Evolutionary conservation across 2,888 invertebrate species (phyloP), one percentile per base, ranked within the genome.

Genomic region (Polylopha cassiicola): DNA sequence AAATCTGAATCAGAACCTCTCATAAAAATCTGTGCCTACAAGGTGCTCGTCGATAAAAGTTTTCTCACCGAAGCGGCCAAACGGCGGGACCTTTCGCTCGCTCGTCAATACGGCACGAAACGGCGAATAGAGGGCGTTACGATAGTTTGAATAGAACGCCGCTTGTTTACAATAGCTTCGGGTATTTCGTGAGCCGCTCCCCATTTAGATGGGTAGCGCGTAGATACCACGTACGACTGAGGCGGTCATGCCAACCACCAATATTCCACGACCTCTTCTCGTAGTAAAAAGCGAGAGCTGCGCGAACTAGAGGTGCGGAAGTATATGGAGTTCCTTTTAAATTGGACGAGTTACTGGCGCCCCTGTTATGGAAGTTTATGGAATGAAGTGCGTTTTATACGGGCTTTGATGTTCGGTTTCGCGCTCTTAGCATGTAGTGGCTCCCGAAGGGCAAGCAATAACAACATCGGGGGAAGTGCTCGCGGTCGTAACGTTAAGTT

Each of bases 101-200:
- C 59, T 62, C 70, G 67, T 72, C 73, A 73, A 74, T 74, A 72
- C 61, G 59, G 66, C 62, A 62, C 64, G 63, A 61, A 73, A 68
- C 60, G 62, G 62, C 63, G 66, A 52, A 72, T 68, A 68, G 68
- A 75, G 68, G 70, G 73, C 73, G 73, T 73, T 61, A 73, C 73
- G 68, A 77, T 75, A 73, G 69, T 77, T 75, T 75, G 75, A 80
- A 80, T 79, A 78, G 71, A 73, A 73, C 69, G 68, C 65, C 70
- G 72, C 75, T 80, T 81, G 77, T 79, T 80, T 79, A 79, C 75
- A 77, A 80, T 79, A 71, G 76, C 79, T 77, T 73, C 74, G 74
- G 76, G 81, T 79, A 75, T 69, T 75, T 78, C 77, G 77, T 79
- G 80, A 78, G 69, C 69, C 66, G 65, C 69, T 75, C 77, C 75